These are phyloP conservation scores for Drosophila quinaria DNA, from an alignment of 2,888 invertebrate genomes.

Conservation along the genomic window DNA sequence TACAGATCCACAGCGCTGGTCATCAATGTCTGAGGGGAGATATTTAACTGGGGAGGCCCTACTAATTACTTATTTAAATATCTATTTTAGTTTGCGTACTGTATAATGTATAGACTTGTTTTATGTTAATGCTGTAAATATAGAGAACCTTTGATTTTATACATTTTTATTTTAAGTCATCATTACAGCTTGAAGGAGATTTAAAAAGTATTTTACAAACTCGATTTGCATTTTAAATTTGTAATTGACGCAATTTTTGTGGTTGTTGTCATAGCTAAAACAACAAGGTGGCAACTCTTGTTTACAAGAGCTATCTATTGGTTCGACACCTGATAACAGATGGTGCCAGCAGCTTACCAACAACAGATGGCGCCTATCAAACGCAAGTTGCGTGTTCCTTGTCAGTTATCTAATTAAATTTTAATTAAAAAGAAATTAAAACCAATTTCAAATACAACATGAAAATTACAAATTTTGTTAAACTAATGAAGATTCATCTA, in stretches of 20 bases:
- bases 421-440: too few species aligned
- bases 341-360: background rate
- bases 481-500: too few species aligned
- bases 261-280: conserved; percentile 31
- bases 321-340: conserved; percentile 4
- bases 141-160: conserved; percentile 28
- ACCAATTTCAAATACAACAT: too few species aligned
- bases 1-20: conserved; percentile 81
- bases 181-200: too few species aligned
- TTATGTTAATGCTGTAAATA: conserved; percentile 52
- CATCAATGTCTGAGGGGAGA: conserved; percentile 70
- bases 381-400: too few species aligned
- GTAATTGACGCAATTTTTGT: background rate
- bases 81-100: conserved; percentile 32
- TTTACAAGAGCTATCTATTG: conserved; percentile 17
- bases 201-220: too few species aligned
- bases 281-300: conserved; percentile 22
- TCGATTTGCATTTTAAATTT: background rate
- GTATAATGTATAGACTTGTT: conserved; percentile 39
- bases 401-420: too few species aligned
- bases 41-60: background rate
- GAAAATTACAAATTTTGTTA: too few species aligned
- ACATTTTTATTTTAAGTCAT: background rate
- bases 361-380: conserved; percentile 35
- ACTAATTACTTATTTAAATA: conserved; percentile 51